phyloP scores from a whole-genome alignment of 2,888 invertebrate genomes.

The Choristoneura rosaceana region DNA sequence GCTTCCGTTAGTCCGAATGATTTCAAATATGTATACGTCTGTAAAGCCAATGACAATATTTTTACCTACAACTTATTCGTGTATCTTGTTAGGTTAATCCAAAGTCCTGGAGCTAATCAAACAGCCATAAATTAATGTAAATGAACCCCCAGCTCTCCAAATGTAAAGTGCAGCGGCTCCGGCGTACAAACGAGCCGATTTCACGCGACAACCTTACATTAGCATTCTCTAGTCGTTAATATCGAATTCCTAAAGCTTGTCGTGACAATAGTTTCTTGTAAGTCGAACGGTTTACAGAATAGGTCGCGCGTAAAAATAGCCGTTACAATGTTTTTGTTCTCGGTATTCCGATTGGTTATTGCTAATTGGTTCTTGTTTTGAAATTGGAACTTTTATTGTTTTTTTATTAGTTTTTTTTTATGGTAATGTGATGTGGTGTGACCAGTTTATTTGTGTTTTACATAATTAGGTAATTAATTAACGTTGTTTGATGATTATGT shows the following conservation, averaged over 20 bases:
- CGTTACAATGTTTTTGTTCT: slow-evolving; percentile 37
- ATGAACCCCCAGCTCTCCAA: slow-evolving; percentile 39
- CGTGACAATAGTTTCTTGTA: slow-evolving; percentile 58
- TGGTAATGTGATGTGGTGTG: neutral
- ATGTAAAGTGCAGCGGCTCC: slow-evolving; percentile 48
- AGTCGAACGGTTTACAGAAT: slow-evolving; percentile 61
- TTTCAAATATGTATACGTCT: too few relatives aligned
- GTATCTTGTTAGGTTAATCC: neutral
- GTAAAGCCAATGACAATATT: too few relatives aligned
- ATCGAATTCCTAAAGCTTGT: slow-evolving; percentile 63
- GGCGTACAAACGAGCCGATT: slow-evolving; percentile 57
- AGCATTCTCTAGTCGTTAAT: slow-evolving; percentile 60
- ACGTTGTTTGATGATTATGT: too few relatives aligned
- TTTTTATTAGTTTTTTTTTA: neutral
- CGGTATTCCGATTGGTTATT: slow-evolving; percentile 20
- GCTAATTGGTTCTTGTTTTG: slow-evolving; percentile 27
- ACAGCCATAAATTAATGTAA: slow-evolving; percentile 32
- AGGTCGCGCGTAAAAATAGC: slow-evolving; percentile 46
- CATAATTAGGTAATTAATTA: neutral
- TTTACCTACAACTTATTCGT: neutral
- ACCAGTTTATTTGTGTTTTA: neutral
- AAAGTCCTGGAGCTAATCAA: slow-evolving; percentile 21
- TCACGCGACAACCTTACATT: slow-evolving; percentile 57
- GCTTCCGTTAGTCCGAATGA: too few relatives aligned
- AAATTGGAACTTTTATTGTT: slow-evolving; percentile 19